Evolutionary conservation across 2,797 vertebrate genomes (phyloP).

Genomic region (Smutsia temminckii): DNA sequence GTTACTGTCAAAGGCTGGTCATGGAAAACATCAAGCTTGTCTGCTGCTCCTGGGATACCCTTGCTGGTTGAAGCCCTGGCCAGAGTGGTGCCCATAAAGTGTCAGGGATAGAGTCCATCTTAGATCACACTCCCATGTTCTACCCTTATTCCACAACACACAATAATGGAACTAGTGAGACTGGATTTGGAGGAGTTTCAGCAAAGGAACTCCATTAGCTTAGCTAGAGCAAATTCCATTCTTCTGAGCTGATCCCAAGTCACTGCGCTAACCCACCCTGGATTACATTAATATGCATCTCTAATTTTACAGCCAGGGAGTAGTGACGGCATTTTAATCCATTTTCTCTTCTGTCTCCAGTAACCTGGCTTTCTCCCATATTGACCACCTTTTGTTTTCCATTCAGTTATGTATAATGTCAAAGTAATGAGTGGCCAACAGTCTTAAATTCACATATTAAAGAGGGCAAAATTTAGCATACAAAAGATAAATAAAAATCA

Average conservation of each 20-base stretch:
- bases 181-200: not conserved
- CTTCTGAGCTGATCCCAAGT: not conserved
- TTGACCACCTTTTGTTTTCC: not conserved
- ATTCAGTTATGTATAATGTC: not conserved
- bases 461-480: not conserved
- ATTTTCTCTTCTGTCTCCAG: not conserved
- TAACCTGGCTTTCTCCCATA: not conserved
- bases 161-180: not conserved
- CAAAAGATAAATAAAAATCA: not conserved
- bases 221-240: not conserved
- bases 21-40: not conserved
- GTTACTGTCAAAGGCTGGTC: not conserved
- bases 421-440: not conserved
- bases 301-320: not conserved
- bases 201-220: not conserved
- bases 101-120: not conserved
- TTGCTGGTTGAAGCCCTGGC: not conserved
- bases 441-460: not conserved
- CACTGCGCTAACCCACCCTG: not conserved
- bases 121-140: not conserved
- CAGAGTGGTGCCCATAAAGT: no score
- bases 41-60: not conserved
- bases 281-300: not conserved
- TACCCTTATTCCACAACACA: not conserved
- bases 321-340: not conserved